Evolutionary conservation across 2,113 vertebrate genomes (phyloP).

Genomic region (Colius striatus): DNA sequence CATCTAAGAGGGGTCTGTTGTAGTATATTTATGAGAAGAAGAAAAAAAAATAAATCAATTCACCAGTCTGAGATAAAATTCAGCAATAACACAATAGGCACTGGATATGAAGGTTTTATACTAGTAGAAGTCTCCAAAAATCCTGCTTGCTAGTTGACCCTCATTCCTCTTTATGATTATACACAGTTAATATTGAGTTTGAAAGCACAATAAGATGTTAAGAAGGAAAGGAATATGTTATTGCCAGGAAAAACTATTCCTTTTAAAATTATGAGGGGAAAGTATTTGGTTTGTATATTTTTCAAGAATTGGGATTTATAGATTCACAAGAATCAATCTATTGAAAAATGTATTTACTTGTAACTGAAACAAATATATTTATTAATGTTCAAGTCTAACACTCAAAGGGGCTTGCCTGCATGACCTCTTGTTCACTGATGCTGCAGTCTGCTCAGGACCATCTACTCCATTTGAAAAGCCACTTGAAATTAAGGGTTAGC

Average conservation of each 20-base stretch:
- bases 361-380: background rate
- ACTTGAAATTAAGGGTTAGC: background rate
- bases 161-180: background rate
- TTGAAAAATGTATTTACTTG: background rate
- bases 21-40: background rate
- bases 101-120: background rate
- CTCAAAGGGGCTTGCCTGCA: background rate
- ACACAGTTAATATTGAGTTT: background rate
- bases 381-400: background rate
- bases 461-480: background rate
- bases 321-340: background rate
- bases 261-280: background rate
- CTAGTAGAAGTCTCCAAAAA: background rate
- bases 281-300: background rate
- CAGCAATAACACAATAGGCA: background rate
- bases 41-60: background rate
- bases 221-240: background rate
- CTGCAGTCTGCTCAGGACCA: background rate
- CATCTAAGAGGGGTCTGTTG: background rate
- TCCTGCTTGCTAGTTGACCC: background rate
- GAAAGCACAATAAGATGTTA: background rate
- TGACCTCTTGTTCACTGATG: background rate
- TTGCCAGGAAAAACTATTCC: background rate
- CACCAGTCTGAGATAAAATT: background rate
- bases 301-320: background rate